A percentile compares a stretch with the other conserved stretches of the same genome.
Conservation (phyloP, 1,140 invertebrate species). For the Pseudomyrmex flavicornis region DNA sequence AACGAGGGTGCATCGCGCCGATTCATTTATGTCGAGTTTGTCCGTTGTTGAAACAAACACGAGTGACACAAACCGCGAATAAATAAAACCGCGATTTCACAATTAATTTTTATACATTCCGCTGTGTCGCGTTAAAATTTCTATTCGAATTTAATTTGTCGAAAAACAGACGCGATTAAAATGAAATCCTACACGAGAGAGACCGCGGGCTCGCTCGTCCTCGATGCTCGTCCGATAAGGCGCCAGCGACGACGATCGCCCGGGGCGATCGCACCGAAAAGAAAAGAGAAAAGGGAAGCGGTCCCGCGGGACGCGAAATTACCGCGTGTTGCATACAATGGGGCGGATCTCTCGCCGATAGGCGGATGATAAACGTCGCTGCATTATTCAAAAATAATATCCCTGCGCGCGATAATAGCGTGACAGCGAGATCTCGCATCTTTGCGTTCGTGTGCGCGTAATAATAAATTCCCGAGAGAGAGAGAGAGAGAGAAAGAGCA, state of each 20-base stretch:
- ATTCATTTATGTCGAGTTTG: background rate
- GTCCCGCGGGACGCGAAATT: constrained; percentile 39
- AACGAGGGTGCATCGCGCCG: background rate
- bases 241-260: constrained; percentile 1
- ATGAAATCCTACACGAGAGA: no score
- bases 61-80: background rate
- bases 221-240: constrained; percentile 6
- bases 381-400: constrained; percentile 61
- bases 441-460: constrained; percentile 19
- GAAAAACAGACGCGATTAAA: no score
- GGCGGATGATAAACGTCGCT: constrained; percentile 51
- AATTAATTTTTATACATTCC: no score
- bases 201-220: no score
- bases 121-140: background rate
- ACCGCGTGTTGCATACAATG: constrained; percentile 52
- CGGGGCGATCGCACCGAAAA: constrained; percentile 13
- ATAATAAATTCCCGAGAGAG: constrained; percentile 38
- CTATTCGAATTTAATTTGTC: no score
- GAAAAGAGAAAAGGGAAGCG: constrained; percentile 41
- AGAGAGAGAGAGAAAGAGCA: no score
- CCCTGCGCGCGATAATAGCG: constrained; percentile 29
- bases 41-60: background rate
- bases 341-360: constrained; percentile 58
- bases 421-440: background rate
- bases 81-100: background rate